These are phyloP conservation scores for Gerris lacustris DNA, from an alignment of 2,888 invertebrate genomes.

Conservation along the genomic window DNA sequence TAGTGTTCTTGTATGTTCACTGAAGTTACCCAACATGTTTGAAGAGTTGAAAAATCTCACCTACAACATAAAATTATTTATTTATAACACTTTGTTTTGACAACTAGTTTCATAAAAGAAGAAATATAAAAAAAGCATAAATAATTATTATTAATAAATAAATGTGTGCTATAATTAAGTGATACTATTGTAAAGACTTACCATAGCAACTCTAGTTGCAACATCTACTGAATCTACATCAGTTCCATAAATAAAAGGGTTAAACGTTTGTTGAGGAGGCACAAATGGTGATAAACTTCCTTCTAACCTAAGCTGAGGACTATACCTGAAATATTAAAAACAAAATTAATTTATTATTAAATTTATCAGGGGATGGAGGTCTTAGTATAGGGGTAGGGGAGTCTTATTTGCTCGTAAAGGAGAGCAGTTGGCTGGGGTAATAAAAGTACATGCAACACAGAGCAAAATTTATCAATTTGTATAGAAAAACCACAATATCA, in stretches of 20 bases:
- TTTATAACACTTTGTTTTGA: no score
- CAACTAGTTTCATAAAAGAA: no score
- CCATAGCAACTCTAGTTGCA: constrained; percentile 95
- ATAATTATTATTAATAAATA: no score
- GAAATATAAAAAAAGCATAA: no score
- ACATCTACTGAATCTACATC: constrained; percentile 98
- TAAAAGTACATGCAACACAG: no score
- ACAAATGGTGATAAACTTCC: constrained; percentile 28
- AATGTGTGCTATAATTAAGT: no score
- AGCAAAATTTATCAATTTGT: no score
- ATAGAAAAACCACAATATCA: no score
- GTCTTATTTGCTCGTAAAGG: no score
- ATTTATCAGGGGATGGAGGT: background rate
- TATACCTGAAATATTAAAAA: constrained; percentile 18
- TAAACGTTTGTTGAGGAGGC: constrained; percentile 38
- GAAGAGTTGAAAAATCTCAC: constrained; percentile 82
- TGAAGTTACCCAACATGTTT: constrained; percentile 91
- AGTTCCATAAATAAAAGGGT: constrained; percentile 83
- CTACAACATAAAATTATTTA: constrained; percentile 37
- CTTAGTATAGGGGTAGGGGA: no score
- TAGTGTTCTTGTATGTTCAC: constrained; percentile 92
- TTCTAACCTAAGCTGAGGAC: constrained; percentile 22
- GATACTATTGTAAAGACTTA: constrained; percentile 35
- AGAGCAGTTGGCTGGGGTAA: no score
- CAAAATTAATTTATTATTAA: background rate